A percentile compares a stretch with the other conserved stretches of the same genome.
Evolutionary conservation across 2,888 invertebrate species (phyloP).

Genomic region (Timandra comae): DNA sequence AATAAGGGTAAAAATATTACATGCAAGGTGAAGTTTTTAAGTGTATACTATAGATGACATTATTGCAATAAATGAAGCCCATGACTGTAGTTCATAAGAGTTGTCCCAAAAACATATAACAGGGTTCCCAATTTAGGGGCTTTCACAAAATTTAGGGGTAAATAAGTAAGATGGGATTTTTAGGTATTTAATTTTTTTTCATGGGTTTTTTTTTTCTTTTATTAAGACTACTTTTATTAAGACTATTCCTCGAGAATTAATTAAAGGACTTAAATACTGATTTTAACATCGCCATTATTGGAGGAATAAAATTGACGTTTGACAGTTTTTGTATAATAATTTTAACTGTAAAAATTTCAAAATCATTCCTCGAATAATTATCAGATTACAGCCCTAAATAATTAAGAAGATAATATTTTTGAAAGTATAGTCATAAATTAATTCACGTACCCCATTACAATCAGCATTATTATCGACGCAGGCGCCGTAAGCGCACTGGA

Average conservation of each 20-base stretch:
- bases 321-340: not conserved
- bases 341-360: not conserved
- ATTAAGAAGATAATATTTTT: not conserved
- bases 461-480: slow-evolving; percentile 75
- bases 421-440: no score
- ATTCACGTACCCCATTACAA: slow-evolving; percentile 68
- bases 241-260: no score
- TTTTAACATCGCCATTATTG: not conserved
- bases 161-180: not conserved
- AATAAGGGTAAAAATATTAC: no score
- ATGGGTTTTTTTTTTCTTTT: no score
- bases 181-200: no score
- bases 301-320: not conserved
- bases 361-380: no score
- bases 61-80: no score
- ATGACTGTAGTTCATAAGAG: no score
- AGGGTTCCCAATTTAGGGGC: not conserved
- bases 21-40: no score
- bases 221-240: no score
- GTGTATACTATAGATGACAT: no score
- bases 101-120: no score
- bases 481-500: slow-evolving; percentile 79
- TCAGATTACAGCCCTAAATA: not conserved
- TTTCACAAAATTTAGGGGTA: not conserved
- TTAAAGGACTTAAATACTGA: not conserved